phyloP scores from a whole-genome alignment of 2,113 vertebrate species.

The Dolichallabes microphthalmus region DNA sequence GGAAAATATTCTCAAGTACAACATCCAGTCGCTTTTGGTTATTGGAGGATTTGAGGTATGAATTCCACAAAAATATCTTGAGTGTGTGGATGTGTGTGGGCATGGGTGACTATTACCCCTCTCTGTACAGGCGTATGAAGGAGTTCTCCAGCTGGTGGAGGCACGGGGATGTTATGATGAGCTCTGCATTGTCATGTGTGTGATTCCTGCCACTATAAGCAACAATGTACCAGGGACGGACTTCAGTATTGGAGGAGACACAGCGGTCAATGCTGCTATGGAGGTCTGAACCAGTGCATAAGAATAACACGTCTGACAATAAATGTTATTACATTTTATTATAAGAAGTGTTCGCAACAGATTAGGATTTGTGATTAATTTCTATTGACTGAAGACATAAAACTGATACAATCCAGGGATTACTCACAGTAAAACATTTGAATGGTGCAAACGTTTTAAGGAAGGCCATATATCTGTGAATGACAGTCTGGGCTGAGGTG shows the following conservation, averaged over 20 bases:
- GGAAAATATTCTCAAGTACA: constrained; percentile 76
- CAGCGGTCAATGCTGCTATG: constrained; percentile 93
- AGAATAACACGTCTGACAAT: no score
- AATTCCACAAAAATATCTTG: background rate
- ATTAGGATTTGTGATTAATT: no score
- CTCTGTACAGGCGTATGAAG: constrained; percentile 80
- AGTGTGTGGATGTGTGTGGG: background rate
- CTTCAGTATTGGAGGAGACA: constrained; percentile 93
- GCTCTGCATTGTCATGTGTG: constrained; percentile 91
- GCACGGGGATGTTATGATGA: constrained; percentile 81
- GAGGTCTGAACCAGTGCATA: constrained; percentile 73
- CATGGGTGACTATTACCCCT: background rate
- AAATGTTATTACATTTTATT: no score
- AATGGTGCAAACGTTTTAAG: no score
- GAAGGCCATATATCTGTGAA: no score
- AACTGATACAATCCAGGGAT: no score
- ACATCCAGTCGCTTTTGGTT: constrained; percentile 85
- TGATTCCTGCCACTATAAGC: constrained; percentile 95
- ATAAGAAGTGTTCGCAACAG: no score
- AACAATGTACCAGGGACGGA: constrained; percentile 95
- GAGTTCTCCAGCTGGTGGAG: constrained; percentile 90
- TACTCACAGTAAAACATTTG: no score
- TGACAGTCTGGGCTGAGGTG: no score
- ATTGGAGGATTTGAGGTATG: constrained; percentile 92
- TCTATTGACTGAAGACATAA: no score